Evolutionary conservation across 2,888 invertebrate species (phyloP).

Genomic region (Plutella xylostella): DNA sequence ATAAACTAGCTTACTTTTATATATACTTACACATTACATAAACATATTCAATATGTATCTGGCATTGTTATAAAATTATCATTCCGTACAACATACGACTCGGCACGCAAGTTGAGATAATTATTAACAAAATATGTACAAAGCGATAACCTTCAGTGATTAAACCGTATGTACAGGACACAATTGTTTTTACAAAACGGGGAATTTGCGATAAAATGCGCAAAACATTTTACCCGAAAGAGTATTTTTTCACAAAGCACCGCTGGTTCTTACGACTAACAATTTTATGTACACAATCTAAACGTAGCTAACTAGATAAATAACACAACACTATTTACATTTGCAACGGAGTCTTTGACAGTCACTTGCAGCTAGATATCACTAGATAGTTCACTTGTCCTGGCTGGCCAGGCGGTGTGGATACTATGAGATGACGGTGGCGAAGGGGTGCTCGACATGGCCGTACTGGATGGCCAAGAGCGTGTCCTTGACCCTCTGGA

Average conservation of each 20-base stretch:
- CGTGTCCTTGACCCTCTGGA: slow-evolving; percentile 77
- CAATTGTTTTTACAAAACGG: no score
- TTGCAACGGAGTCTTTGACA: not conserved
- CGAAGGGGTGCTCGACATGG: slow-evolving; percentile 84
- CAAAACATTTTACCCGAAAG: not conserved
- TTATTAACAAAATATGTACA: not conserved
- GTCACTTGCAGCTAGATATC: no score
- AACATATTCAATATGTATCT: no score
- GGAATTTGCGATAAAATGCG: not conserved
- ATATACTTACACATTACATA: no score
- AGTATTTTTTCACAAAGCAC: not conserved
- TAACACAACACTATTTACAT: not conserved
- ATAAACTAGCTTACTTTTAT: no score
- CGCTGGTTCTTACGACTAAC: not conserved
- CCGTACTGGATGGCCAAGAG: slow-evolving; percentile 93
- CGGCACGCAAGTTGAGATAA: no score
- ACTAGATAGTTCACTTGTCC: not conserved
- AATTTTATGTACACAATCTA: not conserved
- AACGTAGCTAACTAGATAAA: not conserved
- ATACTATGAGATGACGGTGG: slow-evolving; percentile 62
- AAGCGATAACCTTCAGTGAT: not conserved
- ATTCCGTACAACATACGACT: no score
- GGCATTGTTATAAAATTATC: no score
- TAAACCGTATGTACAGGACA: not conserved
- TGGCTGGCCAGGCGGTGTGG: not conserved